Percentiles rank a stretch among this genome's conserved stretches.
Evolutionary conservation across 1,140 invertebrate genomes (phyloP).

Genomic region (Atopsyche davidsoni): DNA sequence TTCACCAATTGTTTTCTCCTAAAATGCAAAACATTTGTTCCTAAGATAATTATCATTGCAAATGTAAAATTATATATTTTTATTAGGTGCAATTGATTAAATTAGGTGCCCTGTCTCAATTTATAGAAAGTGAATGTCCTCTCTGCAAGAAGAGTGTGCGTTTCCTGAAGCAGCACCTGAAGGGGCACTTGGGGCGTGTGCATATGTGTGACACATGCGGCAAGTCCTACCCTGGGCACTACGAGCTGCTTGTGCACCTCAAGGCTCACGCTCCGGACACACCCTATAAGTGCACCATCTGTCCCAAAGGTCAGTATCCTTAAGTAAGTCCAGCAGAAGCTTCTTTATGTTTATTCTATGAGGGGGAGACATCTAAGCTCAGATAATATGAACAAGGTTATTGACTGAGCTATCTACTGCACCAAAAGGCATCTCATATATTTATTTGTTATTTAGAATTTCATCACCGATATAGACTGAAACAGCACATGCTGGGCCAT

Average conservation of each 20-base stretch:
- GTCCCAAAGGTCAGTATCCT: slow-evolving; percentile 31
- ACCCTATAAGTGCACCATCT: slow-evolving; percentile 17
- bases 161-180: slow-evolving; percentile 17
- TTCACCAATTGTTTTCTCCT: background rate
- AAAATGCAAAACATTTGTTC: background rate
- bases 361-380: background rate
- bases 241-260: slow-evolving; percentile 15
- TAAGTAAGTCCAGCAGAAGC: background rate
- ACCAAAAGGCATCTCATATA: background rate
- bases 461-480: slow-evolving; percentile 17
- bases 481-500: slow-evolving; percentile 22
- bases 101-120: background rate
- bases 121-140: slow-evolving; percentile 8
- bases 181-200: slow-evolving; percentile 5
- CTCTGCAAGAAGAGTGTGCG: slow-evolving; percentile 11
- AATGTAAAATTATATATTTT: background rate
- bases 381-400: background rate
- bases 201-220: slow-evolving; percentile 21
- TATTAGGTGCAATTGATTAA: background rate
- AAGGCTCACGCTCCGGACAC: slow-evolving; percentile 11
- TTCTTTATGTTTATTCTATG: background rate
- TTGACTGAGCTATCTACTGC: background rate
- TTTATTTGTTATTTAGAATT: slow-evolving; percentile 14
- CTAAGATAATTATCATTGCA: background rate
- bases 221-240: slow-evolving; percentile 15